Base-by-base conservation (phyloP, 2,113 vertebrate genomes). In the Okapia johnstoni region DNA sequence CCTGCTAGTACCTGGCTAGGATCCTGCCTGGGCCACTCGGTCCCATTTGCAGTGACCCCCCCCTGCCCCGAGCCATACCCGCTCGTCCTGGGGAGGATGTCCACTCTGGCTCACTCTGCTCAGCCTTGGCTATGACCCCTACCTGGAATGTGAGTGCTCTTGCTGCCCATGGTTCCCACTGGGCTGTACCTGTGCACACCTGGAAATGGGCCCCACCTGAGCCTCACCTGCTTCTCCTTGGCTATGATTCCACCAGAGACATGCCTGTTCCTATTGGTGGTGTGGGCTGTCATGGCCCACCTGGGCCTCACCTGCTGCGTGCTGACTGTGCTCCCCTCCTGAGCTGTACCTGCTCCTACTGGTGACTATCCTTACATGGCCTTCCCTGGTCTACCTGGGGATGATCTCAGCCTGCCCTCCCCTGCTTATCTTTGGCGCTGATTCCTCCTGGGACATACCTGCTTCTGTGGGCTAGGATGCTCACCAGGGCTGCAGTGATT, bases 201-300 rank as follows among this genome's bases (percentile, higher is more conserved):
- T 57, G 54, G 23, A 7, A 21, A 7, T 54, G 54, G 77, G 12
- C 2, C n/a, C n/a, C 52, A 25, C 54, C 33, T 16, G 81, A 23
- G 48, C 48, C 79, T 81, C 48, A 21, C 48, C 30, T 81, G 79
- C 79, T 54, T 2, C 48, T 81, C 5, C 30, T 40, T 0, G 46
- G 81, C 79, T 57, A 16, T 9, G 13, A 26, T 6, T 19, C 33
- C 30, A 54, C 48, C 48, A 54, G 30, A 30, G 79, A 81, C 79
- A n/a, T n/a, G 33, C 48, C 50, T 81, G 30, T 19, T 52, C 48
- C 17, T 52, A 50, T 11, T 12, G 48, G 79, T 30, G 6, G 1
- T 54, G 50, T 81, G 99, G 96, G 28, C 76, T 79, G 46, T 30
- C 76, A 11, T 50, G 46, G 28, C 77, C 46, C 77, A 50, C 28